These are phyloP conservation scores for Sandelia bainsii DNA, from an alignment of 2,797 vertebrate species.

Conservation along the genomic window DNA sequence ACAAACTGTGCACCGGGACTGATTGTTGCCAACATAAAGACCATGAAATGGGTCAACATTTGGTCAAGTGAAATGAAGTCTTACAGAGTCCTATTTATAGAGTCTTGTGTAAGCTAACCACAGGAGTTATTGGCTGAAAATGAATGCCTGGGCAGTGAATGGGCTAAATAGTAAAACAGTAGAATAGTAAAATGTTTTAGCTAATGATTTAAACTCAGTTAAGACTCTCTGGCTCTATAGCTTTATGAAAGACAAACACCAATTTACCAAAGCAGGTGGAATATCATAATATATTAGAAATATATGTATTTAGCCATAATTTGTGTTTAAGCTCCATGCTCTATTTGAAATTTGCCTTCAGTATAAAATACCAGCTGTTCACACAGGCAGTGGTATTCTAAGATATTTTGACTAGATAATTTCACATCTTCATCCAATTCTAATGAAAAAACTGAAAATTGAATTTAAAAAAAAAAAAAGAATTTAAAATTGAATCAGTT, in stretches of 20 bases:
- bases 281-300: not conserved
- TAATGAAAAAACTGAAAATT: no score
- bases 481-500: no score
- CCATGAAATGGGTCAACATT: constrained; percentile 59
- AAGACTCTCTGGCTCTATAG: no score
- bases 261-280: not conserved
- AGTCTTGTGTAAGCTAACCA: constrained; percentile 42
- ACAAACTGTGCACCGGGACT: constrained; percentile 11
- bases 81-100: constrained; percentile 61
- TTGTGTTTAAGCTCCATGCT: no score
- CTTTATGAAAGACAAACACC: not conserved
- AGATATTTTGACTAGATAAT: no score
- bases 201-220: constrained; percentile 6
- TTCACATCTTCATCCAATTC: no score
- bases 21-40: constrained; percentile 53
- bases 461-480: no score
- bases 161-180: constrained; percentile 6
- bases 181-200: constrained; percentile 22
- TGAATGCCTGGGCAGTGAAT: constrained; percentile 7
- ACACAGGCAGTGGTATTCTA: no score
- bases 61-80: constrained; percentile 59
- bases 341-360: no score
- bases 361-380: no score
- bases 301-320: not conserved
- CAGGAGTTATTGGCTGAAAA: constrained; percentile 29